phyloP scores from a whole-genome alignment of 2,797 vertebrate species.

The Phoebastria nigripes region DNA sequence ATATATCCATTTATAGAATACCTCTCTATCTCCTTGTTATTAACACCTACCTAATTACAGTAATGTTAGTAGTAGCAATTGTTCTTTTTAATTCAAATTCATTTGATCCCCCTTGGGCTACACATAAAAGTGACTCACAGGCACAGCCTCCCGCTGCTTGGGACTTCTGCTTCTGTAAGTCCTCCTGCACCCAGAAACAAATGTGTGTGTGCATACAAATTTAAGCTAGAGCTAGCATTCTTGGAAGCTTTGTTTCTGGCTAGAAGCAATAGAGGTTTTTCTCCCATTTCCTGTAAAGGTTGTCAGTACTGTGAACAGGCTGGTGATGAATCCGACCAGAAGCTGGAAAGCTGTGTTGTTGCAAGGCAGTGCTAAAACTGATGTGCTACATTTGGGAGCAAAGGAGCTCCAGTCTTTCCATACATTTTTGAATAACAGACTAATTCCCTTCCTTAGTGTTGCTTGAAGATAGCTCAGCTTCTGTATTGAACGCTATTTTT shows the following conservation, averaged over 20 bases:
- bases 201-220: neutral
- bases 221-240: neutral
- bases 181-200: neutral
- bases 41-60: neutral
- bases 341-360: neutral
- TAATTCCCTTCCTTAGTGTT: neutral
- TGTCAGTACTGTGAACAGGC: neutral
- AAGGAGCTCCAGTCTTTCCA: neutral
- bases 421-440: neutral
- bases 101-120: neutral
- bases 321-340: neutral
- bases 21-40: neutral
- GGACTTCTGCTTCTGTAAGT: neutral
- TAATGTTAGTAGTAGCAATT: neutral
- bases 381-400: neutral
- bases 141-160: neutral
- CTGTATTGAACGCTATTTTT: neutral
- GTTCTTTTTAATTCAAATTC: neutral
- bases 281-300: neutral
- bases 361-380: neutral
- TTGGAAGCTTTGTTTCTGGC: neutral
- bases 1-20: neutral
- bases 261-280: neutral
- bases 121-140: neutral
- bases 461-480: neutral